Base-by-base conservation (phyloP, 2,113 vertebrate species). In the Accipiter cooperii region DNA sequence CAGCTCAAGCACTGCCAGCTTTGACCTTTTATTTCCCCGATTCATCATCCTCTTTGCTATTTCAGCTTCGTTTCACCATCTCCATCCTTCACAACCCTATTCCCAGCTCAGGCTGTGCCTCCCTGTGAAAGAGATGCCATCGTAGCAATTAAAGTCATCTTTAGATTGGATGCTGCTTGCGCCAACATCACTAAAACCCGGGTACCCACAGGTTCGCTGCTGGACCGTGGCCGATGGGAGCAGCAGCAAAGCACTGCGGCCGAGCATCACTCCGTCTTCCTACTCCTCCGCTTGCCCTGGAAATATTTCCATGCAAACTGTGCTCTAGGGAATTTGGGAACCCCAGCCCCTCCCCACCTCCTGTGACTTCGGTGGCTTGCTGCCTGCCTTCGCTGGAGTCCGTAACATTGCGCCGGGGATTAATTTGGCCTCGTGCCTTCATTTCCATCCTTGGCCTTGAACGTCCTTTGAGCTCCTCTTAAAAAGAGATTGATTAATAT, bases 401-500 rank as follows among this genome's bases (percentile, higher is more conserved):
- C 4, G 0, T 20, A 51, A 40, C 0, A 0, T 29, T 47, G n/a
- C 7, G 3, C n/a, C 2, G 0, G 68, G 68, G 63, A 71, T 51
- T 83, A 31, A 64, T 64, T 66, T 93, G 84, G 87, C 80, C 66
- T 16, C 1, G 2, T 70, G 80, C 68, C 88, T 66, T 55, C 66
- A 5, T 17, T 80, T 71, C 77, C 77, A 92, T 63, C 88, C 42
- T 70, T 63, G 57, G 68, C 91, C 95, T 89, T 89, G 71, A 83
- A 71, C 12, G 55, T 82, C 73, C 82, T 91, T 70, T 80, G 83
- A 96, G 70, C 78, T 95, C 84, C 76, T 98, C 87, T 93, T 87
- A 95, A 91, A 79, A 87, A 54, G 71, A 94, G 95, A 96, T 78
- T 96, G 97, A 98, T 97, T 96, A 96, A 95, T 76, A 91, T 49